phyloP scores from a whole-genome alignment of 1,140 invertebrate genomes.

The Drosophila neocordata region DNA sequence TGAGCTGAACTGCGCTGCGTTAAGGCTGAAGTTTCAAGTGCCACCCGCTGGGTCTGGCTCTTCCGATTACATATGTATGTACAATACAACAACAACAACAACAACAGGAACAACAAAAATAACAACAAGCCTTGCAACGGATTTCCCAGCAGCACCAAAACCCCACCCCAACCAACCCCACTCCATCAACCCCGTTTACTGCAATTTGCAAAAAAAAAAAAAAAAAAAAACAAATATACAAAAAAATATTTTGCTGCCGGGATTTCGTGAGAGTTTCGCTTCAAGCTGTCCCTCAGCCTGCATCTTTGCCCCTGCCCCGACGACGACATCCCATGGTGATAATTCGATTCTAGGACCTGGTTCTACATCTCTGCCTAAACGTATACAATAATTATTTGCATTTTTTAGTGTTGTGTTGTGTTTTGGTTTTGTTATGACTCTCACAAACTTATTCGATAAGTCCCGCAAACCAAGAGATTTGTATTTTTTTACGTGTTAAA shows the following conservation, averaged over 20 bases:
- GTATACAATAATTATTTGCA: slow-evolving; percentile 76
- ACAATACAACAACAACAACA: slow-evolving; percentile 42
- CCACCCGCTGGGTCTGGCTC: slow-evolving; percentile 69
- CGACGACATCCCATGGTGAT: slow-evolving; percentile 57
- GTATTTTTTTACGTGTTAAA: slow-evolving; percentile 54
- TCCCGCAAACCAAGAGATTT: slow-evolving; percentile 18
- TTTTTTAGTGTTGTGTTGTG: slow-evolving; percentile 46
- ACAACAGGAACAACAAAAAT: slow-evolving; percentile 15
- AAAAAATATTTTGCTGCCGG: slow-evolving; percentile 30
- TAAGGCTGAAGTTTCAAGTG: slow-evolving; percentile 53
- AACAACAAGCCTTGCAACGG: slow-evolving; percentile 30
- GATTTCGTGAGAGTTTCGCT: slow-evolving; percentile 56
- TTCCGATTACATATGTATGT: slow-evolving; percentile 70
- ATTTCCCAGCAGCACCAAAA: slow-evolving; percentile 64
- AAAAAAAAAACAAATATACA: no score
- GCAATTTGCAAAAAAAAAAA: slow-evolving; percentile 12
- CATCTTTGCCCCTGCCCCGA: no score
- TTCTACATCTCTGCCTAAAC: slow-evolving; percentile 47
- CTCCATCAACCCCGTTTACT: slow-evolving; percentile 21
- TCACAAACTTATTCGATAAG: slow-evolving; percentile 23
- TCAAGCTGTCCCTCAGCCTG: neutral
- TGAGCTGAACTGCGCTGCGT: slow-evolving; percentile 15
- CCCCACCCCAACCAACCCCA: neutral
- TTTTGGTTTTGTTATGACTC: slow-evolving; percentile 60
- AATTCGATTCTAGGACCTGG: slow-evolving; percentile 66